Base-by-base conservation (phyloP, 1,140 invertebrate species). In the Camponotus vicinus region DNA sequence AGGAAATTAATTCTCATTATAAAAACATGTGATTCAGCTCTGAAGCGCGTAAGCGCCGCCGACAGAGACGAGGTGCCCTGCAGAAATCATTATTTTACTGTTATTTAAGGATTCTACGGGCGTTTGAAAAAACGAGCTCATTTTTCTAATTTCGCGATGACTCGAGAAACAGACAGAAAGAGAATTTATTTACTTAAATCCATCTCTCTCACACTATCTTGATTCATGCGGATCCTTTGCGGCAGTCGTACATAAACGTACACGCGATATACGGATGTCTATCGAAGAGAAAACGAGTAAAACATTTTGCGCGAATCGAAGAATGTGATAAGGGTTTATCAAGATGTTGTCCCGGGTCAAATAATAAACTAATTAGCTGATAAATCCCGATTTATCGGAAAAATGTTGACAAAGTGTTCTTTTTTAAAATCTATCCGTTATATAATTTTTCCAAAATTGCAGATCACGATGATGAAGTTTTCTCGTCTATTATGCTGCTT, bases 1-100 rank as follows among this genome's bases (percentile, higher is more conserved):
- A 63, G 73, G 61, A 49, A 77, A 89, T 88, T 89, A 88, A 89
- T 89, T 42, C 69, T 86, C 55, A 57, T 86, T 89, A 86, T 34
- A 88, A 59, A 86, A 11, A 63, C 57, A 27, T 49, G 73, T 73
- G 66, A 79, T 61, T 71, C 49, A 37, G 34, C 42, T 70, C 32
- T 42, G 7, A 67, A 49, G n/a, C 61, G 67, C 27, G 40, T 86
- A 80, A 89, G 66, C 83, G 76, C 21, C 63, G 59, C 49, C 21
- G 37, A 13, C 27, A 40, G 59, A 52, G 3, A 18, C 3, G 18
- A 3, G 18, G 3, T 4, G 5, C 4, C 49, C 42, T 40, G 42
- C 4, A 37, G 13, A 61, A 73, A 86, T 57, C 27, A 63, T 82
- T 86, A 76, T 73, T 13, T 27, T 59, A 76, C 82, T 77, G 76